Evolutionary conservation across 1,140 invertebrate species (phyloP).

Genomic region (Adelges cooleyi): DNA sequence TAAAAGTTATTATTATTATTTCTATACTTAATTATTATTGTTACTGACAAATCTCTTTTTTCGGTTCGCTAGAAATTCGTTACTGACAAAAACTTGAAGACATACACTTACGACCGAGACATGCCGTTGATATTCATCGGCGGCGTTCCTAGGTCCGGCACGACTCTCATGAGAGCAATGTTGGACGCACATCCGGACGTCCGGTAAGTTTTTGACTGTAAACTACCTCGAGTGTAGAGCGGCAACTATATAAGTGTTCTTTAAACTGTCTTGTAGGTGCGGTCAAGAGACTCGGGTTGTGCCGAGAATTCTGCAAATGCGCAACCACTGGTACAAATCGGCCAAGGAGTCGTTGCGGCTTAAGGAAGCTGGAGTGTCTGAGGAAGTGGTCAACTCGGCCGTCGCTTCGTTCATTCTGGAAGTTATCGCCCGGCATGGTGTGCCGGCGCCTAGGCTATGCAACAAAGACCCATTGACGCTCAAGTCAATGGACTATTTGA

Average conservation of each 20-base stretch:
- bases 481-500: slow-evolving; percentile 77
- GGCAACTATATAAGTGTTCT: not conserved
- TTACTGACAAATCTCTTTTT: slow-evolving; percentile 4
- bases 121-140: slow-evolving; percentile 96
- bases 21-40: not conserved
- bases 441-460: slow-evolving; percentile 81
- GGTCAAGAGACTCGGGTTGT: slow-evolving; percentile 97
- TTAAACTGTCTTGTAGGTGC: slow-evolving; percentile 63
- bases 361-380: slow-evolving; percentile 83
- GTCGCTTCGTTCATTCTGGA: slow-evolving; percentile 93
- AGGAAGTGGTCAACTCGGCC: slow-evolving; percentile 64
- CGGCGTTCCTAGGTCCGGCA: slow-evolving; percentile 90
- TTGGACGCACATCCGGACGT: slow-evolving; percentile 97
- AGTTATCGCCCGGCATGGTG: slow-evolving; percentile 89
- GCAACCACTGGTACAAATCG: slow-evolving; percentile 84
- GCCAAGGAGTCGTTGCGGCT: slow-evolving; percentile 78
- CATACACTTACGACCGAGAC: slow-evolving; percentile 63
- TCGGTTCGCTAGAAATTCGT: slow-evolving; percentile 47
- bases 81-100: slow-evolving; percentile 48
- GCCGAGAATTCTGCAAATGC: slow-evolving; percentile 81
- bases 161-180: slow-evolving; percentile 94
- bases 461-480: slow-evolving; percentile 98
- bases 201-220: slow-evolving; percentile 44
- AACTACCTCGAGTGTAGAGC: not conserved
- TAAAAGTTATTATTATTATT: too few species aligned